Percentiles rank a stretch among this genome's conserved stretches.
Conservation (phyloP, 2,113 vertebrate genomes). For the Eubucco bourcierii region DNA sequence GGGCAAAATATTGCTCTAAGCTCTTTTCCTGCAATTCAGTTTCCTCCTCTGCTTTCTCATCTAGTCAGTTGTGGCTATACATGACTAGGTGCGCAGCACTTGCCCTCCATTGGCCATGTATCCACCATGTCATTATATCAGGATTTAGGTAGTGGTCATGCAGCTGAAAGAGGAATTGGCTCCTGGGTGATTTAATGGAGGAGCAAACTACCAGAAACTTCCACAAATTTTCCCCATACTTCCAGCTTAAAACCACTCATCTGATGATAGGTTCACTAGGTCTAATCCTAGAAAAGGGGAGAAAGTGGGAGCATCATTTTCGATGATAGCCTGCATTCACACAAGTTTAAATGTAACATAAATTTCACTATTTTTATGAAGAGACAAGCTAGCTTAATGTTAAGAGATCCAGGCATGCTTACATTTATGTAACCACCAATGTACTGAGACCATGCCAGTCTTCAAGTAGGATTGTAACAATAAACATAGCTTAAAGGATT, state of each 20-base stretch:
- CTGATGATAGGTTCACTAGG: background rate
- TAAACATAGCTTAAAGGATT: conserved; percentile 22
- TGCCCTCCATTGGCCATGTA: background rate
- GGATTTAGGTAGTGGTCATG: background rate
- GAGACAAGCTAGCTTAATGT: background rate
- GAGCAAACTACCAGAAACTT: background rate
- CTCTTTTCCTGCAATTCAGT: background rate
- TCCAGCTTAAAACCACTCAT: background rate
- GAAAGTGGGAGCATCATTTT: background rate
- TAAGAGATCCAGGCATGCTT: background rate
- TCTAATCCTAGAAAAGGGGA: background rate
- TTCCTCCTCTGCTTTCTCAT: background rate
- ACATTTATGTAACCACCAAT: background rate
- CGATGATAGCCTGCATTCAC: fast-evolving
- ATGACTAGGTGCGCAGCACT: background rate
- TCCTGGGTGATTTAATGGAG: background rate
- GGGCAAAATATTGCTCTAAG: background rate
- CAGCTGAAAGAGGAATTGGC: background rate
- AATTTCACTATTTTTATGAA: background rate
- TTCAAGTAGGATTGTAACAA: background rate
- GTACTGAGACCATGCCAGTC: background rate
- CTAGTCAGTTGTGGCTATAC: background rate
- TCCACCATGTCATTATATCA: background rate
- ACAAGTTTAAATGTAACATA: background rate
- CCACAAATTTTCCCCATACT: background rate